Conservation (phyloP, 2,113 vertebrate genomes). For the Myxocyprinus asiaticus region DNA sequence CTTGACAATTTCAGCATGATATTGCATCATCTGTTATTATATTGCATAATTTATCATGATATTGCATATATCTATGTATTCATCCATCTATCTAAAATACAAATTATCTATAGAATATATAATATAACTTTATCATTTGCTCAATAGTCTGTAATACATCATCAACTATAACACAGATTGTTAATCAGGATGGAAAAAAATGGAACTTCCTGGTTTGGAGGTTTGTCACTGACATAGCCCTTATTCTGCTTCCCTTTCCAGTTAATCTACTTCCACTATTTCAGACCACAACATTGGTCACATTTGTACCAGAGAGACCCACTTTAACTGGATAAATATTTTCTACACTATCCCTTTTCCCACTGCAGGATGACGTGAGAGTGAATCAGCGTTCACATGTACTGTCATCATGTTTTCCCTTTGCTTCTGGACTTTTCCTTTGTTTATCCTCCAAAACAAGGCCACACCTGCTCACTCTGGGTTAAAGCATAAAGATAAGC, state of each 20-base stretch:
- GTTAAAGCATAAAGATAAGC: slow-evolving; percentile 27
- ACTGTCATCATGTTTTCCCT: slow-evolving; percentile 3
- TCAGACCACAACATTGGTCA: not conserved
- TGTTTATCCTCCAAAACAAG: slow-evolving; percentile 49
- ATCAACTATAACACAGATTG: no score
- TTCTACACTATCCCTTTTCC: slow-evolving; percentile 9
- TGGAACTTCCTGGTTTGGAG: not conserved
- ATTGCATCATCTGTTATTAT: not conserved
- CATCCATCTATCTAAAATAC: no score
- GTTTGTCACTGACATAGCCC: slow-evolving; percentile 13
- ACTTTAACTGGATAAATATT: slow-evolving; percentile 51
- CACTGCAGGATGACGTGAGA: slow-evolving; percentile 24
- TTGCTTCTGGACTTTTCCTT: slow-evolving; percentile 13
- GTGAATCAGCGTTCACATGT: slow-evolving; percentile 28
- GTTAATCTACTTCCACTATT: not conserved
- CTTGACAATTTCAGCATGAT: not conserved
- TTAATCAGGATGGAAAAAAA: not conserved
- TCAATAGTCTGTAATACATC: no score
- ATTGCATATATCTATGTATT: no score
- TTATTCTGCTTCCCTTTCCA: not conserved
- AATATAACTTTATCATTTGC: no score
- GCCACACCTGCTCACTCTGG: slow-evolving; percentile 52
- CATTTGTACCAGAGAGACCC: slow-evolving; percentile 15
- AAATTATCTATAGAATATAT: no score
- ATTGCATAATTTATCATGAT: no score